phyloP scores from a whole-genome alignment of 2,797 vertebrate species.

The Lacerta agilis region DNA sequence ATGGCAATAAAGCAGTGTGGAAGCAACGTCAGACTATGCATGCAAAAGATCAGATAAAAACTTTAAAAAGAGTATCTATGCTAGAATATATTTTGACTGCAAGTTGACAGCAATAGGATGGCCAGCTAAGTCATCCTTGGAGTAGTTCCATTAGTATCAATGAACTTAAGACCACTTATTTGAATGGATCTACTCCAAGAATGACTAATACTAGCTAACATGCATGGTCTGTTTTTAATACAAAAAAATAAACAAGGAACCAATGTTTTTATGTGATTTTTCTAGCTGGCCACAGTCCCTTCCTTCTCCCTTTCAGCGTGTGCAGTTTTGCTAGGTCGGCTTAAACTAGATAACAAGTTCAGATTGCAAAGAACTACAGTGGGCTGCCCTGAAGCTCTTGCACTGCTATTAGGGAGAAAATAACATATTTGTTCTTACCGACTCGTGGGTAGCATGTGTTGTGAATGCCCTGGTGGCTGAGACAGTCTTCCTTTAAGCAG shows the following conservation, averaged over 20 bases:
- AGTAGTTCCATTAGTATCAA: too few relatives aligned
- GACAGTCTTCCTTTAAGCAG: slow-evolving; percentile 84
- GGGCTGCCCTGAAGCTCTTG: background rate
- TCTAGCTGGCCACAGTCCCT: too few relatives aligned
- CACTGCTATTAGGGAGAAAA: background rate
- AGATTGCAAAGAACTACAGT: background rate
- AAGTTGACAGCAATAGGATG: background rate
- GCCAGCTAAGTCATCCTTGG: too few relatives aligned
- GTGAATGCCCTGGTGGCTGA: slow-evolving; percentile 89
- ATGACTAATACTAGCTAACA: too few relatives aligned
- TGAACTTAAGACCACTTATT: too few relatives aligned
- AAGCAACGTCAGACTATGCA: background rate
- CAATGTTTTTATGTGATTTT: background rate
- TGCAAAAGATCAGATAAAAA: background rate
- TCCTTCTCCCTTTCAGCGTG: background rate
- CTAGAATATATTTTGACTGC: background rate
- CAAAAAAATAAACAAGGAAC: background rate
- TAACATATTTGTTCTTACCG: slow-evolving; percentile 77
- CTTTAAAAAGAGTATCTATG: background rate
- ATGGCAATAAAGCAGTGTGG: background rate
- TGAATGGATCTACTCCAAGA: too few relatives aligned
- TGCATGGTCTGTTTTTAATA: background rate
- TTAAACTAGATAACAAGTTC: background rate
- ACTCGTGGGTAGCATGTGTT: slow-evolving; percentile 95
- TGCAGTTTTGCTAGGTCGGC: background rate